Base-by-base conservation (phyloP, 2,888 invertebrate species). In the Lepidochitona cinerea region DNA sequence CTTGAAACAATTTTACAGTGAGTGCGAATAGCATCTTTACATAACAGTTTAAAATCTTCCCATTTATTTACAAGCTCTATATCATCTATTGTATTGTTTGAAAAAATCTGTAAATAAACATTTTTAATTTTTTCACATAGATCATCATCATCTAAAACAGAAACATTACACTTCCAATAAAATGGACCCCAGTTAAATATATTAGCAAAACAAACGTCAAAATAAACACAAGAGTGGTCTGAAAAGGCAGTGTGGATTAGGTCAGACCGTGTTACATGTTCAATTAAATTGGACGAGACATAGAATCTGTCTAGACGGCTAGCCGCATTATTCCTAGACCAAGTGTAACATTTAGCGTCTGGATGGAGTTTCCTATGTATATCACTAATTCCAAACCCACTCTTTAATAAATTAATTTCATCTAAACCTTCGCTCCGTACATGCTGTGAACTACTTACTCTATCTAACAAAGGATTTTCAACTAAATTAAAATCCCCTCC, bases 261-360 rank as follows among this genome's bases (percentile, higher is more conserved):
- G 29, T 59, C 59, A 7, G 4, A 4, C 14, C 23, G 1, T 1
- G 7, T 29, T 18, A 54, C 54, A 26, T 59, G 26, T 14, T 29
- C 59, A 29, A 29, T 18, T 23, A 59, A 14, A 29, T 14, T 29
- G 29, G 14, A 29, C 2, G 59, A 59, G 4, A 54, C 12, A 23
- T 54, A 54, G 23, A 54, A 54, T 54, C 54, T 54, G 54, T 54
- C 54, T 54, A 54, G 26, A 12, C 54, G n/a, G n/a, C n/a, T n/a
- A n/a, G n/a, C n/a, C n/a, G n/a, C n/a, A n/a, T n/a, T n/a, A n/a
- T n/a, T n/a, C 23, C 54, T 54, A 54, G 54, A 9, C 54, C 54
- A 54, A 23, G 54, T 54, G 23, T 54, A 54, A 9, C 12, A 7
- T 54, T 54, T 59, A 14, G 4, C 29, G 32, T 59, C 7, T 59